phyloP scores from a whole-genome alignment of 2,888 invertebrate genomes.

The Drymonia ruficornis region DNA sequence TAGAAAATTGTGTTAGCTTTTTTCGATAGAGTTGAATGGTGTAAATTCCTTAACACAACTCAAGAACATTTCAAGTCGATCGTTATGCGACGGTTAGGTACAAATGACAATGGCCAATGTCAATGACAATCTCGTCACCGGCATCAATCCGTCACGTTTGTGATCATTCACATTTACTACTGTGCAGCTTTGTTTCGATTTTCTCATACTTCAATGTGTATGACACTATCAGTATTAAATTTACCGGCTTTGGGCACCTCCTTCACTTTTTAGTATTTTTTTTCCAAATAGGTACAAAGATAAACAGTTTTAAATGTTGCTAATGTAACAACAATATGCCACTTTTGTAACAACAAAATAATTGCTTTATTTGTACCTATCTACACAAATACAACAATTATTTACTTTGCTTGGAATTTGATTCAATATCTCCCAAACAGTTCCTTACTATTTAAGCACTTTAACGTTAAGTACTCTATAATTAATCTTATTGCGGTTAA shows the following conservation, averaged over 20 bases:
- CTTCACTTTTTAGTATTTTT: no score
- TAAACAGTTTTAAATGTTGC: no score
- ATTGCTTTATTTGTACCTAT: no score
- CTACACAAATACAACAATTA: no score
- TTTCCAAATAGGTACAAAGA: no score
- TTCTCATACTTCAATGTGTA: not conserved
- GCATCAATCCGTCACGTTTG: slow-evolving; percentile 22
- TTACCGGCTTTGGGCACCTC: not conserved
- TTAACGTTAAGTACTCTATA: not conserved
- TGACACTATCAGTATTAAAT: not conserved
- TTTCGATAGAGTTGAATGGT: no score
- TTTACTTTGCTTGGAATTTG: no score
- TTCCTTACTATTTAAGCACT: not conserved
- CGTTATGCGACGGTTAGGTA: not conserved
- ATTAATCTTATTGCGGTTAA: slow-evolving; percentile 12
- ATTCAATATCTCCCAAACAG: not conserved
- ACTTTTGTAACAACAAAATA: no score
- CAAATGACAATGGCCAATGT: slow-evolving; percentile 16
- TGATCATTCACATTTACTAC: slow-evolving; percentile 8
- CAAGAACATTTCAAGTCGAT: no score
- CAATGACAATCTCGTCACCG: slow-evolving; percentile 27
- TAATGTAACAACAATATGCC: no score
- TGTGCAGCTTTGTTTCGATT: slow-evolving; percentile 4
- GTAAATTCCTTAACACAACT: no score
- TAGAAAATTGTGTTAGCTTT: no score